Evolutionary conservation across 1,140 invertebrate species (phyloP).

Genomic region (Alviniconcha marisindica): DNA sequence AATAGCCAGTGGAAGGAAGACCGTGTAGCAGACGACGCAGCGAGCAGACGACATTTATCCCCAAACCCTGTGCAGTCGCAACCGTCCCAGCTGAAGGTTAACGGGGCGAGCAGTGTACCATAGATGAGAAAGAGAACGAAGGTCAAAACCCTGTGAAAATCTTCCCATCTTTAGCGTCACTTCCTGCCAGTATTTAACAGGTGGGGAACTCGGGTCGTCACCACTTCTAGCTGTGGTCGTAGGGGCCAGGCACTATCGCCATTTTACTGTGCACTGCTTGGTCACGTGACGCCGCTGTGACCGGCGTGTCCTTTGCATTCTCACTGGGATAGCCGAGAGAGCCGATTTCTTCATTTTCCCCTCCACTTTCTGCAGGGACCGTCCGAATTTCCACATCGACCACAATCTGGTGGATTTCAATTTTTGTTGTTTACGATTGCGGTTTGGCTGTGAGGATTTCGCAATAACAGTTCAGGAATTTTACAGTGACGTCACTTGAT

Average conservation of each 20-base stretch:
- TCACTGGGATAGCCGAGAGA: neutral
- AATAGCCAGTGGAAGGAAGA: no score
- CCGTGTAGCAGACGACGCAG: neutral
- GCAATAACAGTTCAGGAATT: conserved; percentile 8
- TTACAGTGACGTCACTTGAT: conserved; percentile 28
- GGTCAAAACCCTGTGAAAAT: neutral
- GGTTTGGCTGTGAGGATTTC: neutral
- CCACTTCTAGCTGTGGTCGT: conserved; percentile 2
- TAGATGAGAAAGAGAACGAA: neutral
- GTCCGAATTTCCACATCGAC: neutral
- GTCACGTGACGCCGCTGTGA: conserved; percentile 10
- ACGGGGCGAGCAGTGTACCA: neutral
- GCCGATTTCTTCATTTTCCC: neutral
- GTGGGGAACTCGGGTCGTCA: neutral
- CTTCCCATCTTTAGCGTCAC: neutral
- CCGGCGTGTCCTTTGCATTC: conserved; percentile 7
- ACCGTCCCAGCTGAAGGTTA: neutral
- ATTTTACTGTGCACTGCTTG: neutral
- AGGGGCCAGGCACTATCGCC: neutral
- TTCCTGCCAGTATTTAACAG: conserved; percentile 20
- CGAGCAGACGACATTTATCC: conserved; percentile 6
- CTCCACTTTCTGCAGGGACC: neutral
- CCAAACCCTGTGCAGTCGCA: neutral
- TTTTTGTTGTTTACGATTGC: neutral
- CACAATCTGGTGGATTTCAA: neutral